Conservation (phyloP, 1,140 invertebrate species). For the Zaprionus inermis region DNA sequence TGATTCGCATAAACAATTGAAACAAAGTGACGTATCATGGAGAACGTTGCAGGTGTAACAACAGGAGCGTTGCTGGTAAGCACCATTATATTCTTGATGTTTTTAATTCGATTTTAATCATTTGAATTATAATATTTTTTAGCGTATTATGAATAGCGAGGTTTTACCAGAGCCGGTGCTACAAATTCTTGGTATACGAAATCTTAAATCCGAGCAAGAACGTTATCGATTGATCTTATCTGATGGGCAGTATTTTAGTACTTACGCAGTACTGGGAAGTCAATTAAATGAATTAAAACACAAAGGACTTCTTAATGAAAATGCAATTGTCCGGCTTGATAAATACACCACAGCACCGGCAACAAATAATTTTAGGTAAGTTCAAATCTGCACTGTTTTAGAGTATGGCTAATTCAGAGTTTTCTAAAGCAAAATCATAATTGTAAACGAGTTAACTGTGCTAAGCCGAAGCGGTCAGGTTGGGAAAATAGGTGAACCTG, state of each 20-base stretch:
- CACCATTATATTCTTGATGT: background rate
- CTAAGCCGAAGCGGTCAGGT: background rate
- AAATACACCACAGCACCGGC: background rate
- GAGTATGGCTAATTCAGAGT: background rate
- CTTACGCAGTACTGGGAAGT: background rate
- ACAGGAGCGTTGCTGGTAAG: background rate
- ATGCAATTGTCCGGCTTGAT: background rate
- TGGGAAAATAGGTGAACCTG: background rate
- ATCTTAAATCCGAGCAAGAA: background rate
- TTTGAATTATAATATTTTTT: background rate
- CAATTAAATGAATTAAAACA: background rate
- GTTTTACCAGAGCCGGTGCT: background rate
- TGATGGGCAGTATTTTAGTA: background rate
- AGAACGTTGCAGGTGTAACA: background rate
- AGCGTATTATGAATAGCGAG: background rate
- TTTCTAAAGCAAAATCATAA: slow-evolving; percentile 89
- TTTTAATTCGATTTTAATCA: background rate
- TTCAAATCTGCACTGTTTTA: background rate
- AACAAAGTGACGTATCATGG: no score
- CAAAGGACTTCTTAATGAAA: background rate
- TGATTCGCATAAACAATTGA: no score
- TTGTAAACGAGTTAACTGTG: slow-evolving; percentile 88
- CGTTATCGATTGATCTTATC: background rate
- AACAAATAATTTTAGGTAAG: background rate
- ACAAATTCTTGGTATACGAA: background rate